phyloP scores from a whole-genome alignment of 2,113 vertebrate species.

The Albula goreensis region DNA sequence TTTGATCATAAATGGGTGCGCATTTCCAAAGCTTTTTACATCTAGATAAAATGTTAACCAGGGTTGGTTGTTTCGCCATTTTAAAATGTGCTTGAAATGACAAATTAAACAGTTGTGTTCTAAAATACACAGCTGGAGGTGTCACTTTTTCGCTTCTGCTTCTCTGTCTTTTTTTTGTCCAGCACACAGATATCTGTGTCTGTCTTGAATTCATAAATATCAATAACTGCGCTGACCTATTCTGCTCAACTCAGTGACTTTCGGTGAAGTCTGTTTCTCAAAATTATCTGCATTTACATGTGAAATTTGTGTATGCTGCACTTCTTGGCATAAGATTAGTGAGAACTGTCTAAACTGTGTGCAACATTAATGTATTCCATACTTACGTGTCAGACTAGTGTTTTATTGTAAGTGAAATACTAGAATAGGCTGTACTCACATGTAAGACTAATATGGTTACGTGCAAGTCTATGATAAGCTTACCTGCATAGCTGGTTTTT shows the following conservation, averaged over 20 bases:
- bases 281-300: neutral
- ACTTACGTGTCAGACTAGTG: neutral
- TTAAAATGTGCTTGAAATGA: neutral
- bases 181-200: neutral
- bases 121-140: neutral
- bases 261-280: neutral
- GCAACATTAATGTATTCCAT: neutral
- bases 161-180: too few species aligned
- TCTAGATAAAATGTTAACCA: neutral
- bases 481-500: neutral
- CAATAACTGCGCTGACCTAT: too few species aligned
- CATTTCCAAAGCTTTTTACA: neutral
- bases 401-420: neutral
- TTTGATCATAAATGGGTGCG: constrained; percentile 13
- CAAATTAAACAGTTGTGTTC: neutral
- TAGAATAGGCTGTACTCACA: neutral
- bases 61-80: neutral
- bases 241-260: too few species aligned
- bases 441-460: too few species aligned
- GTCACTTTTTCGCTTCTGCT: too few species aligned
- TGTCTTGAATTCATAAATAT: too few species aligned
- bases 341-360: neutral
- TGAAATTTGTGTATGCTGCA: neutral
- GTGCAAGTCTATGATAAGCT: neutral
- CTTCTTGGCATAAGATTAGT: neutral